A percentile compares a stretch with the other conserved stretches of the same genome.
Evolutionary conservation across 1,140 invertebrate species (phyloP).

Genomic region (Meloidogyne chitwoodi): DNA sequence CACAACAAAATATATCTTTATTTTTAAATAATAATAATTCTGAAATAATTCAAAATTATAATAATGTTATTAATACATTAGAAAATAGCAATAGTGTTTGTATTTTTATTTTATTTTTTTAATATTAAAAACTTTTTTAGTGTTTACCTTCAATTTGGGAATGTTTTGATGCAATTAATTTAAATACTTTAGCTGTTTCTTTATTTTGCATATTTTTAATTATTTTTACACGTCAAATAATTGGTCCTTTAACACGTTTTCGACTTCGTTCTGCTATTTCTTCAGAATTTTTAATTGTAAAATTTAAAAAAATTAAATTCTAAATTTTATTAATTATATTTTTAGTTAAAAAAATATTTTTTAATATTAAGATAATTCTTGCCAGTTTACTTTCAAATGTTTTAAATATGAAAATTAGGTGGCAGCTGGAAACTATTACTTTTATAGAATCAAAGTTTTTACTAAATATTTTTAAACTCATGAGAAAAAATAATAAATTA

Average conservation of each 20-base stretch:
- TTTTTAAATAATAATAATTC: background rate
- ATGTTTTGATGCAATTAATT: conserved; percentile 40
- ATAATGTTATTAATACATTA: background rate
- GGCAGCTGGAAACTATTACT: conserved; percentile 31
- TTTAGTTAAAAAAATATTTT: background rate
- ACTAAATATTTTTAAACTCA: conserved; percentile 1
- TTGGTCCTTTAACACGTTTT: conserved; percentile 36
- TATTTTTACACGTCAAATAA: conserved; percentile 40
- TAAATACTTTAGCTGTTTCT: conserved; percentile 36
- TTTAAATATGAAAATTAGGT: conserved; percentile 22
- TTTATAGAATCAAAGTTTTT: conserved; percentile 13
- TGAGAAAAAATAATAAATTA: too few relatives aligned
- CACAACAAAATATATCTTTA: background rate
- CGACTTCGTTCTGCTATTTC: conserved; percentile 32
- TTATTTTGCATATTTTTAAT: conserved; percentile 34
- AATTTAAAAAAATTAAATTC: background rate
- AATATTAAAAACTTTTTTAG: conserved; percentile 22
- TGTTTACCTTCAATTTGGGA: conserved; percentile 42
- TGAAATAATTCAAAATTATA: background rate
- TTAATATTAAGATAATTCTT: conserved; percentile 36
- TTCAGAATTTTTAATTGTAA: conserved; percentile 44
- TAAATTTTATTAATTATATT: too few relatives aligned
- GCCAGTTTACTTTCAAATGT: conserved; percentile 31
- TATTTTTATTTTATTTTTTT: background rate
- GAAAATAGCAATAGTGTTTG: background rate